Base-by-base conservation (phyloP, 2,113 vertebrate genomes). In the Sapajus apella region DNA sequence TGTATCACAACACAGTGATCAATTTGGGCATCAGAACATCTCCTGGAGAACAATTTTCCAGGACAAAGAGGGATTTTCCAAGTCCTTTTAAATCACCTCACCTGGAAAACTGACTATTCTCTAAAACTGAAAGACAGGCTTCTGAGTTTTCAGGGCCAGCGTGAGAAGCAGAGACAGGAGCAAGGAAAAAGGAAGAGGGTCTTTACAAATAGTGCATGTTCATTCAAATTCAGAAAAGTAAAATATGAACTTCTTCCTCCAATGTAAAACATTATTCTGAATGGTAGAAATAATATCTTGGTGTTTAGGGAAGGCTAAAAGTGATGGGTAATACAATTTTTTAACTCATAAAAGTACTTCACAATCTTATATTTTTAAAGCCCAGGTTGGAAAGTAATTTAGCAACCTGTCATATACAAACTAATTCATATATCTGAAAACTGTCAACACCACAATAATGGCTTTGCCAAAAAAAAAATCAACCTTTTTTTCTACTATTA, bases 341-440 rank as follows among this genome's bases (percentile, higher is more conserved):
- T 89, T 86, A 90, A 87, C 37, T 95, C 56, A 97, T 35, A 90
- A 90, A 81, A 81, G 68, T 76, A 88, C 27, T 64, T 77, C 50
- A 88, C 56, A 87, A 23, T 72, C 40, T 82, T 88, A 27, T 66
- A 89, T 77, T 95, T 94, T 92, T 92, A 72, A 97, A 94, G 61
- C 64, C n/a, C 80, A 87, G 27, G 81, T 13, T 35, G n/a, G 37
- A 16, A 87, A 94, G 8, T 40, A 83, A 91, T 89, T 97, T 73
- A 95, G 84, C n/a, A 91, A 97, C n/a, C 10, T 86, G 58, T 82
- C 81, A 82, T 45, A 87, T 16, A 27, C 58, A 92, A 94, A 94
- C 50, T 85, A 95, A 88, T 43, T 90, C 35, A 43, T 43, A 27
- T 20, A 77, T 85, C 72, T 87, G 66, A 92, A 94, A 93, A 45